A percentile compares a stretch with the other conserved stretches of the same genome.
phyloP scores from a whole-genome alignment of 2,797 vertebrate species.

The Galaxias olidus region DNA sequence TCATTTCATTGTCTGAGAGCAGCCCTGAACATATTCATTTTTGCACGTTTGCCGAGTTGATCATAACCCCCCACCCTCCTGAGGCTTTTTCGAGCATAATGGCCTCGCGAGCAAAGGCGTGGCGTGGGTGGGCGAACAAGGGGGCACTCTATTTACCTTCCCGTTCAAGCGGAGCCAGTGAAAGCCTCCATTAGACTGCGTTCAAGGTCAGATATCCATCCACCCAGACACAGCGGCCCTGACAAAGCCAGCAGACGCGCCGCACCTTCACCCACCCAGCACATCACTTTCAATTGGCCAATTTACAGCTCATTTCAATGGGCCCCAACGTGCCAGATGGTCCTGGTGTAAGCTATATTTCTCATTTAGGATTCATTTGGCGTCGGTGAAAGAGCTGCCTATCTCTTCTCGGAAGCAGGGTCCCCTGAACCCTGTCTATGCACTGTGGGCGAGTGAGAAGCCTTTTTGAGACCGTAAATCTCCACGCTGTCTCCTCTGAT shows the following conservation, averaged over 20 bases:
- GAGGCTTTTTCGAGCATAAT: slow-evolving; percentile 19
- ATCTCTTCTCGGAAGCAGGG: slow-evolving; percentile 40
- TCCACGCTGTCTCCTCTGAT: slow-evolving; percentile 58
- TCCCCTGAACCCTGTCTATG: slow-evolving; percentile 33
- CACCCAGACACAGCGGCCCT: slow-evolving; percentile 33
- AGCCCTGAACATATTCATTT: slow-evolving; percentile 26
- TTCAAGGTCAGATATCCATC: slow-evolving; percentile 42
- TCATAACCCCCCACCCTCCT: slow-evolving; percentile 15
- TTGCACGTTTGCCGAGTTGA: slow-evolving; percentile 26
- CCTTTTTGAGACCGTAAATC: slow-evolving; percentile 60
- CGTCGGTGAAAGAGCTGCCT: slow-evolving; percentile 60
- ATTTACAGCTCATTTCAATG: slow-evolving; percentile 63
- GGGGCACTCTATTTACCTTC: slow-evolving; percentile 23
- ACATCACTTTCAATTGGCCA: slow-evolving; percentile 60
- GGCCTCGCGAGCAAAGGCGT: slow-evolving; percentile 12
- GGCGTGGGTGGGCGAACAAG: slow-evolving; percentile 22
- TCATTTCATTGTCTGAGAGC: slow-evolving; percentile 26
- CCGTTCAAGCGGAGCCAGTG: slow-evolving; percentile 34
- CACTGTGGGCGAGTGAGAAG: slow-evolving; percentile 43
- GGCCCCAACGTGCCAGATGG: slow-evolving; percentile 68
- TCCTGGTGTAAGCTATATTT: slow-evolving; percentile 60
- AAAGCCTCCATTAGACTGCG: slow-evolving; percentile 52
- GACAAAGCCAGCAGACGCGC: slow-evolving; percentile 33
- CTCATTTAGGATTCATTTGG: slow-evolving; percentile 69
- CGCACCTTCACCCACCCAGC: slow-evolving; percentile 25